phyloP scores from a whole-genome alignment of 1,140 invertebrate species.

The Chironomus tepperi region DNA sequence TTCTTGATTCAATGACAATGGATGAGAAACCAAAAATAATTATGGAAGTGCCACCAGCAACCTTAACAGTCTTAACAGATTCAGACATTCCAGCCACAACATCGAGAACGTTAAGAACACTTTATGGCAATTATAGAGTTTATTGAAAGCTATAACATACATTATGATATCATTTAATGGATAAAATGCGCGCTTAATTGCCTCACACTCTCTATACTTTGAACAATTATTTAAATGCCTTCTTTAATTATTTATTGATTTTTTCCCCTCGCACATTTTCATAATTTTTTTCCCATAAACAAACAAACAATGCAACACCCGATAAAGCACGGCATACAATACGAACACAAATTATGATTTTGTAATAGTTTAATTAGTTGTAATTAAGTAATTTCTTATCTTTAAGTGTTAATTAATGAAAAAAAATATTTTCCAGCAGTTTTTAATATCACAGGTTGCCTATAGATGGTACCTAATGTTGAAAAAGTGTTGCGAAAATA shows the following conservation, averaged over 20 bases:
- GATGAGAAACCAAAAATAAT: conserved; percentile 17
- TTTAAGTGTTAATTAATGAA: not conserved
- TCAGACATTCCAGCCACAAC: not conserved
- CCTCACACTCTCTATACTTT: not conserved
- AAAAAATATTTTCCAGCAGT: conserved; percentile 10
- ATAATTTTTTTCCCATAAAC: not conserved
- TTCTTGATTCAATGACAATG: conserved; percentile 9
- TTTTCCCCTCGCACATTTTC: not conserved
- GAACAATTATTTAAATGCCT: not conserved
- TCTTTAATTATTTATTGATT: conserved; percentile 10
- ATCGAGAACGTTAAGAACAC: not conserved
- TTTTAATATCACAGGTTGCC: not conserved
- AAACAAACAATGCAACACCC: too few species aligned
- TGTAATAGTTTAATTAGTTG: too few species aligned
- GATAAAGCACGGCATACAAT: too few species aligned
- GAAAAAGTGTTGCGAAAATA: not conserved
- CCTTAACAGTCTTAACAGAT: not conserved
- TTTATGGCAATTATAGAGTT: not conserved
- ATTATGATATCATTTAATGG: conserved; percentile 11
- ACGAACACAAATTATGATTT: too few species aligned
- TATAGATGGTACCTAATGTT: not conserved
- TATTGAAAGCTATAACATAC: not conserved
- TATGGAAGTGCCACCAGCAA: not conserved
- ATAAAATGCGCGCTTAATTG: conserved; percentile 3
- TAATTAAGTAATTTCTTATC: not conserved